Percentiles rank a stretch among this genome's conserved stretches.
phyloP scores from a whole-genome alignment of 2,797 vertebrate genomes.

The Astyanax mexicanus region DNA sequence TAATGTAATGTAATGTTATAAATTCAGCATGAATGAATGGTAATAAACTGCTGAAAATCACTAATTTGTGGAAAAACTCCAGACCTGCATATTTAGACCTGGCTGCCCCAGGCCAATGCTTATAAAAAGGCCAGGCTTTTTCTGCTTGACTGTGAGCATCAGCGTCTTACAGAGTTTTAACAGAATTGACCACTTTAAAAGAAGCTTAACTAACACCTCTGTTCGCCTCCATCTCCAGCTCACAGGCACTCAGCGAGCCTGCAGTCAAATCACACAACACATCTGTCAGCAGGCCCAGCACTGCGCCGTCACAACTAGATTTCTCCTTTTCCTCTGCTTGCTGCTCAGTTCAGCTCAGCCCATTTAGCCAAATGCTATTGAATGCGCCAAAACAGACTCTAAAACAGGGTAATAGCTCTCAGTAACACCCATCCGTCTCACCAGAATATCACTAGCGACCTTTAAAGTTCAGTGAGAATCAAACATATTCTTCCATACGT shows the following conservation, averaged over 20 bases:
- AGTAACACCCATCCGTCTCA: conserved; percentile 6
- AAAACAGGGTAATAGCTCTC: too few relatives aligned
- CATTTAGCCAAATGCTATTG: not conserved
- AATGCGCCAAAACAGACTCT: conserved; percentile 19
- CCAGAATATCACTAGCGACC: conserved; percentile 14
- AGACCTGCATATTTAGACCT: not conserved
- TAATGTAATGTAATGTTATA: too few relatives aligned
- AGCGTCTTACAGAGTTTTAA: not conserved
- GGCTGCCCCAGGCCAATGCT: not conserved
- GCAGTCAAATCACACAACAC: not conserved
- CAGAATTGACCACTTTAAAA: not conserved
- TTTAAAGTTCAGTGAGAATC: conserved; percentile 6
- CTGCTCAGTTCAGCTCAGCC: conserved; percentile 9
- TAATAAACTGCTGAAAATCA: too few relatives aligned
- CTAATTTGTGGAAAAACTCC: not conserved
- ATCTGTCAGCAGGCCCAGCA: not conserved
- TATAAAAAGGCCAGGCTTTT: too few relatives aligned
- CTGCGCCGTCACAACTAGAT: too few relatives aligned
- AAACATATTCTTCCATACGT: not conserved
- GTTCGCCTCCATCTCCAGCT: not conserved
- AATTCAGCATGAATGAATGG: too few relatives aligned
- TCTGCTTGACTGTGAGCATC: not conserved
- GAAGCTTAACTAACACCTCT: not conserved
- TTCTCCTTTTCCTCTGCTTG: not conserved
- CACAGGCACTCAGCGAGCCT: not conserved